These are phyloP conservation scores for Thomomys bottae DNA, from an alignment of 2,113 vertebrate genomes.

Conservation along the genomic window DNA sequence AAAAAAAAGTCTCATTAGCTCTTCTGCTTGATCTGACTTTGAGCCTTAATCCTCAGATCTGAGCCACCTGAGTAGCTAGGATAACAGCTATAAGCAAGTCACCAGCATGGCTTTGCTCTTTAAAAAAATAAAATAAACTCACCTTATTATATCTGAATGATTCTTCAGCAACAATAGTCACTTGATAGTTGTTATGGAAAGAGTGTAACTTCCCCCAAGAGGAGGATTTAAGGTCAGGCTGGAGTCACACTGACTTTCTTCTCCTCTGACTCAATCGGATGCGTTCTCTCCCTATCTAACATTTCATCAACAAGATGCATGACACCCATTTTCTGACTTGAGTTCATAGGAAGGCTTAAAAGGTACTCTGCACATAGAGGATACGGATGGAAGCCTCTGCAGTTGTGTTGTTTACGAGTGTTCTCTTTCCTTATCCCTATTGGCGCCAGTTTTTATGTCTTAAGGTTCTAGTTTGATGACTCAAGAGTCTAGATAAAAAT, in stretches of 20 bases:
- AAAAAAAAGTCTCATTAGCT: no score
- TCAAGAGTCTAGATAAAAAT: slow-evolving; percentile 55
- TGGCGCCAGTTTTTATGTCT: not conserved
- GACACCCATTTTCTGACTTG: not conserved
- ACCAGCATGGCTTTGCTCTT: no score
- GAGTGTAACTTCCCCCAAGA: not conserved
- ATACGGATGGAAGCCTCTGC: not conserved
- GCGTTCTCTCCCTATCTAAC: not conserved
- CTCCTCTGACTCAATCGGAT: not conserved
- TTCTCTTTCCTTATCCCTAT: not conserved
- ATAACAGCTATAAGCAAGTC: no score
- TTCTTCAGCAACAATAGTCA: not conserved
- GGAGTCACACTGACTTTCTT: not conserved
- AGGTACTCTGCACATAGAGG: not conserved
- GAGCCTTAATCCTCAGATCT: no score
- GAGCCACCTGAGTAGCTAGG: no score
- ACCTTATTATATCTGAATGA: not conserved
- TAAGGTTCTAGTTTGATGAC: slow-evolving; percentile 13
- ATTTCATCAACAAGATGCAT: no score
- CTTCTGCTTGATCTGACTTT: no score
- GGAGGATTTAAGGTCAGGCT: not conserved
- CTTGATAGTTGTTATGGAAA: not conserved
- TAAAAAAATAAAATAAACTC: no score
- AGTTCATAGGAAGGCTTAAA: not conserved
- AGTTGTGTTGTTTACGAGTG: slow-evolving; percentile 1